Evolutionary conservation across 2,113 vertebrate species (phyloP).

Genomic region (Tyto alba): DNA sequence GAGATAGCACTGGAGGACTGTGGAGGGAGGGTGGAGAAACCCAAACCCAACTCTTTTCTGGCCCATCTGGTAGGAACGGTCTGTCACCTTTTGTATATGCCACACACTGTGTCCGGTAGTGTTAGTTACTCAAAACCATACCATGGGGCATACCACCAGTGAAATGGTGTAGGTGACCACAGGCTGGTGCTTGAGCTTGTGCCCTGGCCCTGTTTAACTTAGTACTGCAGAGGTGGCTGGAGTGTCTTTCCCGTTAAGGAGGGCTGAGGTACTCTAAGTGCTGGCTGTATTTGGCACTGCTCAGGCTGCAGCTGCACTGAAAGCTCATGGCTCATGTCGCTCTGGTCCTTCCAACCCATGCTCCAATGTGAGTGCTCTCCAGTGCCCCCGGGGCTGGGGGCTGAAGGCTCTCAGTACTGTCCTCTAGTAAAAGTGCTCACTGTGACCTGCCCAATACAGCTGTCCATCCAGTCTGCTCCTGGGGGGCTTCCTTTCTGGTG

Average conservation of each 20-base stretch:
- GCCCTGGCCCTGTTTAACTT: not conserved
- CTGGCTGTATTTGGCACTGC: not conserved
- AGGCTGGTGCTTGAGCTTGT: not conserved
- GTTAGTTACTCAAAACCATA: not conserved
- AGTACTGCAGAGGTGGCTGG: not conserved
- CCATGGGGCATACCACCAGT: accelerated
- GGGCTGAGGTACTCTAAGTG: not conserved
- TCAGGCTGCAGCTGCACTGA: not conserved
- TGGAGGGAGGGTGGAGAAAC: not conserved
- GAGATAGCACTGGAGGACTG: not conserved
- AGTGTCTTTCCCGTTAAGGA: not conserved
- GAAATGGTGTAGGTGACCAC: not conserved
- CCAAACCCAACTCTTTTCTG: not conserved
- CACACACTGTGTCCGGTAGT: not conserved
- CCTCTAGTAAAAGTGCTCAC: not conserved
- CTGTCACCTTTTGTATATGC: not conserved
- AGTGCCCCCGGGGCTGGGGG: not conserved
- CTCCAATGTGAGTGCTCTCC: accelerated
- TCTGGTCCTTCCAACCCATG: not conserved
- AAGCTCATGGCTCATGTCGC: not conserved
- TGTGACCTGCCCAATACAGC: not conserved
- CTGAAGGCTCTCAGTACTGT: not conserved
- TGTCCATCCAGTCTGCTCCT: not conserved
- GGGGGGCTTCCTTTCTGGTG: not conserved
- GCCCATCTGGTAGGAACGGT: not conserved